Percentiles rank a stretch among this genome's conserved stretches.
phyloP scores from a whole-genome alignment of 2,888 invertebrate genomes.

The Macrophya annulata region DNA sequence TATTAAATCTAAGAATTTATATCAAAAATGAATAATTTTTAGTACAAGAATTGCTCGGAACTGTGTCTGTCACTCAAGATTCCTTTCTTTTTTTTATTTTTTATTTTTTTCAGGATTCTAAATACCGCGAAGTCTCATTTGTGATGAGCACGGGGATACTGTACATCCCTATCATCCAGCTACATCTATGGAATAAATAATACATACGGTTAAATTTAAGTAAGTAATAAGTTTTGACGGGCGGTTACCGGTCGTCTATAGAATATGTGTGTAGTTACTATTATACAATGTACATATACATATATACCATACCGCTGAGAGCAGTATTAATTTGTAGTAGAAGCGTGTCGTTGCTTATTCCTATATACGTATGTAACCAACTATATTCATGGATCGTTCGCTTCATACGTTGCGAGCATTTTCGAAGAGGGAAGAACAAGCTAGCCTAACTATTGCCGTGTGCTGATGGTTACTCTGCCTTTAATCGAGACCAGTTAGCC shows the following conservation, averaged over 20 bases:
- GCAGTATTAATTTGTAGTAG: conserved; percentile 18
- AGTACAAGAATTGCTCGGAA: not conserved
- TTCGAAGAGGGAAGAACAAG: conserved; percentile 6
- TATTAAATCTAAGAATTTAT: not conserved
- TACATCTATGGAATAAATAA: conserved; percentile 51
- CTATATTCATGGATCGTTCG: conserved; percentile 32
- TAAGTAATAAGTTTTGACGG: conserved; percentile 50
- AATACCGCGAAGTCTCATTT: not conserved
- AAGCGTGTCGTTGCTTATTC: conserved; percentile 37
- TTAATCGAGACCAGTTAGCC: conserved; percentile 54
- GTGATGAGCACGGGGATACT: not conserved
- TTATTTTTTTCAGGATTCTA: no score
- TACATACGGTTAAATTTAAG: not conserved
- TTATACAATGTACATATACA: not conserved
- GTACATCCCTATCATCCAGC: conserved; percentile 29
- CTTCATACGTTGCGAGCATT: conserved; percentile 25
- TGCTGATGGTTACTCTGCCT: conserved; percentile 31
- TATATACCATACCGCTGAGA: not conserved
- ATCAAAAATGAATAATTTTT: no score
- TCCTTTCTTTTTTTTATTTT: not conserved
- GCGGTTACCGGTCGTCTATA: not conserved
- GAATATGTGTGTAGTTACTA: not conserved
- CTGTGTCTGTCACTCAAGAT: not conserved
- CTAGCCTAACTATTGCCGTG: not conserved
- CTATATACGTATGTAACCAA: not conserved